Conservation (phyloP, 2,888 invertebrate species). For the Tridacna gigas region DNA sequence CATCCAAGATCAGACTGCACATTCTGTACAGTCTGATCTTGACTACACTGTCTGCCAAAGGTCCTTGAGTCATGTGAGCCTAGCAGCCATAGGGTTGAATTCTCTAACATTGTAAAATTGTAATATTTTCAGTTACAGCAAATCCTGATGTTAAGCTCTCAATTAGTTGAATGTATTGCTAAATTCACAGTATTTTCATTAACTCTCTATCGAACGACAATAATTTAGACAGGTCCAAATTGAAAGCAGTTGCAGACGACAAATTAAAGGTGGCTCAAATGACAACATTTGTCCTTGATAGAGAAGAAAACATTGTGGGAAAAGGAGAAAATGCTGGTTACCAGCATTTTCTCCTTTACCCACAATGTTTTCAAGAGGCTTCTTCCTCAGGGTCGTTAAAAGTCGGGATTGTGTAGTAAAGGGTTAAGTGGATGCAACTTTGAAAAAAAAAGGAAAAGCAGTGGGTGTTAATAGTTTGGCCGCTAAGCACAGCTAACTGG, state of each 20-base stretch:
- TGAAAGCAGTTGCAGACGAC: neutral
- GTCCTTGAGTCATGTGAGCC: too few species aligned
- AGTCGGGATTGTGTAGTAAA: neutral
- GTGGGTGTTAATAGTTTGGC: too few species aligned
- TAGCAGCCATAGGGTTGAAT: too few species aligned
- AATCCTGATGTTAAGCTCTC: too few species aligned
- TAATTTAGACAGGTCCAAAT: neutral
- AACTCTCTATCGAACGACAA: neutral
- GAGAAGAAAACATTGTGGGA: neutral
- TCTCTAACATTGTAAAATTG: too few species aligned
- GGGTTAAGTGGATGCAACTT: neutral
- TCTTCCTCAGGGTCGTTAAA: neutral
- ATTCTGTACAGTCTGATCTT: too few species aligned
- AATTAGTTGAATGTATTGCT: too few species aligned
- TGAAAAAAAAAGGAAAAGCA: too few species aligned
- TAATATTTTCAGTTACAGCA: too few species aligned
- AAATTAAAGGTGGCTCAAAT: neutral
- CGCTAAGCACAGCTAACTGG: too few species aligned
- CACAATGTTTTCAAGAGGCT: neutral
- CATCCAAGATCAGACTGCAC: too few species aligned
- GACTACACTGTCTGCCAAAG: too few species aligned
- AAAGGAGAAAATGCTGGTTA: neutral
- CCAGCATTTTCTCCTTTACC: slow-evolving; percentile 5
- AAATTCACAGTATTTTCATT: neutral
- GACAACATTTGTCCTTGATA: neutral